phyloP scores from a whole-genome alignment of 1,140 invertebrate species.

The Dinoponera quadriceps region DNA sequence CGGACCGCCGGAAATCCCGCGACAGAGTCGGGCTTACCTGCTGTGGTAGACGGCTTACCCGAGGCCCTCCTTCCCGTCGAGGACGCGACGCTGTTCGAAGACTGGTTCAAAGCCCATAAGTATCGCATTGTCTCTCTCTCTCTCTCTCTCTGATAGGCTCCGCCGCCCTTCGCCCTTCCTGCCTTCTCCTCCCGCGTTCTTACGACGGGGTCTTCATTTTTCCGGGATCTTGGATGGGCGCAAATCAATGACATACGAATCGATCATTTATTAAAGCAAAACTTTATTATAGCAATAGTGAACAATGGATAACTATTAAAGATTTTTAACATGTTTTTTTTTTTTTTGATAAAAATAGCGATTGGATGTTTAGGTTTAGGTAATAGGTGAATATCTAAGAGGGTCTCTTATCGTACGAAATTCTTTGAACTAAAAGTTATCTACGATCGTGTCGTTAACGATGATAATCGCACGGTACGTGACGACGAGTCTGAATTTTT shows the following conservation, averaged over 20 bases:
- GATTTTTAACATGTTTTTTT: slow-evolving; percentile 84
- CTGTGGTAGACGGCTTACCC: not conserved
- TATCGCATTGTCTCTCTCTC: too few relatives aligned
- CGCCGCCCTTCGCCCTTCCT: too few relatives aligned
- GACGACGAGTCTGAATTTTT: slow-evolving; percentile 61
- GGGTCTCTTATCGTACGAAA: slow-evolving; percentile 78
- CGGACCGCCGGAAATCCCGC: not conserved
- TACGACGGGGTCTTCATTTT: too few relatives aligned
- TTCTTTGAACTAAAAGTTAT: slow-evolving; percentile 68
- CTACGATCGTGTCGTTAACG: slow-evolving; percentile 68
- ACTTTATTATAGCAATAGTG: slow-evolving; percentile 86
- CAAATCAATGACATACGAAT: slow-evolving; percentile 61
- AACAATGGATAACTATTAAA: slow-evolving; percentile 86
- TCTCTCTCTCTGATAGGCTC: too few relatives aligned
- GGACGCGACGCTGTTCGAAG: not conserved
- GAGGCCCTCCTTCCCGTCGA: not conserved
- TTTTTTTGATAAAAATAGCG: slow-evolving; percentile 85
- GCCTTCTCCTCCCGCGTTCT: too few relatives aligned
- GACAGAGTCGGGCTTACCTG: slow-evolving; percentile 17
- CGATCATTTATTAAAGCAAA: slow-evolving; percentile 84
- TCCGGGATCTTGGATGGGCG: not conserved
- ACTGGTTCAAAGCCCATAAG: not conserved
- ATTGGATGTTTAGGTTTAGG: slow-evolving; percentile 85
- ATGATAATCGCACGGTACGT: slow-evolving; percentile 67
- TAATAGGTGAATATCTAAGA: slow-evolving; percentile 83